Evolutionary conservation across 2,888 invertebrate genomes (phyloP), one percentile per base, ranked within the genome.

Genomic region (Drosophila diplacantha): DNA sequence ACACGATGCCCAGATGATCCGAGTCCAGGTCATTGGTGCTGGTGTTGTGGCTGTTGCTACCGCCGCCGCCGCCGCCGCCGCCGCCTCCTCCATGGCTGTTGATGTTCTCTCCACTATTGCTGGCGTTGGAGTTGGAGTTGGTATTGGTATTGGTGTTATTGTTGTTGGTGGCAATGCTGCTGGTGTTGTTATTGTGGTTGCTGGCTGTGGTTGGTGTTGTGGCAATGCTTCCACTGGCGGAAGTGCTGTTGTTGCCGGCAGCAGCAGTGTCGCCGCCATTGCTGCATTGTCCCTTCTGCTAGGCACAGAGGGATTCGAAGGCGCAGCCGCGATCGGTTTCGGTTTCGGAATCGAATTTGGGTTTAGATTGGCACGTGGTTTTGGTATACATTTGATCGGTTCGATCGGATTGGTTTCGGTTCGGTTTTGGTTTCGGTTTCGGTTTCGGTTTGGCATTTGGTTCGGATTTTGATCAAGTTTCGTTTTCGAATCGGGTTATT

Each of bases 251-350:
- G 37, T 56, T 69, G 47, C 67, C 62, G 73, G 44, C 29, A 18
- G 29, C 14, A 46, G 18, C 18, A 8, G 61, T 51, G 29, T 57
- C 60, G 26, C 59, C 60, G 26, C 59, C 60, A 66, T 69, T 72
- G 47, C 66, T 74, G 61, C 69, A 59, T 38, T 69, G 74, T 41
- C 74, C 69, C 64, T 62, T 73, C 77, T 77, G 71, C 47, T 46
- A 52, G 41, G 46, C 55, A 61, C 49, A 29, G 12, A 47, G 5
- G 26, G 46, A 20, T 26, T 26, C 34, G 26, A 12, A 43, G 11
- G 9, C 1, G 24, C 43, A 53, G 32, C 16, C 24, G 53, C 46
- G 18, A 35, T 22, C 11, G 2, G 20, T 5, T 29, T 35, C 18
- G 11, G 37, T 16, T 31, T 31, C 31, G 5, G 4, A 38, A 20